Evolutionary conservation across 2,888 invertebrate genomes (phyloP), one percentile per base, ranked within the genome.

Genomic region (Auanema sp.): DNA sequence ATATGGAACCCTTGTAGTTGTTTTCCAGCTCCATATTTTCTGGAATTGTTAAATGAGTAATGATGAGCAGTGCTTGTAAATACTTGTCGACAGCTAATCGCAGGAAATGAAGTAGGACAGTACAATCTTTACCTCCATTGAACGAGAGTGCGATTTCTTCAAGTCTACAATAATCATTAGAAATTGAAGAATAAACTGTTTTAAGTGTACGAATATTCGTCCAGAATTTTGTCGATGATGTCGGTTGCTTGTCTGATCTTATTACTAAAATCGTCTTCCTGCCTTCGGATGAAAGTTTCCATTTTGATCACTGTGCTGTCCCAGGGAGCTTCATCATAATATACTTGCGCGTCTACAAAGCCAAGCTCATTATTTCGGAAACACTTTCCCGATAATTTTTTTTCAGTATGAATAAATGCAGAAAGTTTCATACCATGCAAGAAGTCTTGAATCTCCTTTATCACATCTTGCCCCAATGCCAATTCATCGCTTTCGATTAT

Each of bases 61-160:
- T n/a, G n/a, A n/a, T n/a, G n/a, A n/a, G n/a, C n/a, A n/a, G n/a
- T 21, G 21, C 16, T 10, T 21, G 10, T 6, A 6, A 56, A 63
- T 33, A 79, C 78, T 75, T 69, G 58, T 80, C 79, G 33, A 80
- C 71, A 58, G 71, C 71, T 11, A 71, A 56, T 44, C 80, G 64
- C 23, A 82, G 65, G 68, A 93, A 84, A 84, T 92, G 91, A 43
- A 98, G 86, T 14, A 97, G 87, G 0, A 91, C 92, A 0, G 96
- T 96, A 84, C 97, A 97, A 86, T 98, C 98, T 87, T 98, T 98
- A 1, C 98, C 98, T 3, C 98, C 98, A 84, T 98, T 98, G 85
- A 97, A 98, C 25, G 93, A 91, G 40, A 98, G 84, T 80, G 93
- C 92, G 16, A 93, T 87, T 84, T 92, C 90, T 60, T 90, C 88